Evolutionary conservation across 1,140 invertebrate genomes (phyloP), one percentile per base, ranked within the genome.

Genomic region (Psilanteris sp.): DNA sequence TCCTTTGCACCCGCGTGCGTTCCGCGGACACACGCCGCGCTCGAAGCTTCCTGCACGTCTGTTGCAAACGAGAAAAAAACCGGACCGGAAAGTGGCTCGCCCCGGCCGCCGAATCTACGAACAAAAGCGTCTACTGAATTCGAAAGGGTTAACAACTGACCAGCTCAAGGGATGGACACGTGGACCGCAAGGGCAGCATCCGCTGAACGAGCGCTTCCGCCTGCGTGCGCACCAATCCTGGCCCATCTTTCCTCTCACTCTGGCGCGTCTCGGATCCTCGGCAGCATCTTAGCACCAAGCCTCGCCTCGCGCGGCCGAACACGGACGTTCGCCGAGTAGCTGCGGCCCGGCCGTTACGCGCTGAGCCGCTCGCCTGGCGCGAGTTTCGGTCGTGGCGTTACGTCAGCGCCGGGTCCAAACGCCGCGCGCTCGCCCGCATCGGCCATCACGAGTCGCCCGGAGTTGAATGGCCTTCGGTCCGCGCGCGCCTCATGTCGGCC

Each of bases 171-270:
- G 91, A 91, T 88, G 91, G 85, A 89, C 91, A 87, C 81, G 90
- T 88, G 77, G 90, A 88, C 87, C 90, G 83, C 88, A 91, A 80
- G 87, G 87, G 75, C 87, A 88, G 84, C 90, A 91, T 79, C 90
- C 90, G 83, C 90, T 91, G 74, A 85, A 86, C 62, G 86, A 89
- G 82, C 91, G 89, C 88, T 93, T 93, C 85, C 92, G 88, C 83
- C 92, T 90, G 78, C 91, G 89, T 81, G 92, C 90, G 89, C 92
- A 93, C 91, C 92, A 93, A 86, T 93, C 92, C 83, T 93, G 92
- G 78, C 92, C 92, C 92, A 93, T 92, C 39, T 81, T 84, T 29
- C 15, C 0, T 43, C 26, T 48, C 27, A 14, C 27, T 46, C 43
- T 32, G 11, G 36, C 46, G 10, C 6, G 14, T n/a, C 20, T 11